Percentiles rank a stretch among this genome's conserved stretches.
phyloP scores from a whole-genome alignment of 2,888 invertebrate species.

The Allophyes oxyacanthae region DNA sequence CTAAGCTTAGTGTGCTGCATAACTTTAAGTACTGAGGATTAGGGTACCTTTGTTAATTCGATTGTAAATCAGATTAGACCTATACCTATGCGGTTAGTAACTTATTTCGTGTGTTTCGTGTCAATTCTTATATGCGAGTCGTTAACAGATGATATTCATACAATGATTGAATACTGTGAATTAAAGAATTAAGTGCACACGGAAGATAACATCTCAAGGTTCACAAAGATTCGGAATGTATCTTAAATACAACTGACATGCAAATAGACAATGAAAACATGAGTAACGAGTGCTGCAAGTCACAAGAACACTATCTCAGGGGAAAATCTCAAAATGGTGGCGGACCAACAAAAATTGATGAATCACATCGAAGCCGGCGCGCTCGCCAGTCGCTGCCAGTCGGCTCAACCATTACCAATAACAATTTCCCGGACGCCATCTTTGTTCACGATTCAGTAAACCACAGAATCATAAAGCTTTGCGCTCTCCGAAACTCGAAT shows the following conservation, averaged over 20 bases:
- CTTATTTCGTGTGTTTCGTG: too few relatives aligned
- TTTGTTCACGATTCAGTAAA: slow-evolving; percentile 75
- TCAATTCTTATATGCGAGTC: too few relatives aligned
- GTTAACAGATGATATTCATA: too few relatives aligned
- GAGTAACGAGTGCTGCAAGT: slow-evolving; percentile 53
- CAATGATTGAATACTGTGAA: not conserved
- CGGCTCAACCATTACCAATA: slow-evolving; percentile 72
- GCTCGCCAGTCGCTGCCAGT: slow-evolving; percentile 45
- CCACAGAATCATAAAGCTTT: slow-evolving; percentile 61
- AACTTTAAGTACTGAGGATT: slow-evolving; percentile 16
- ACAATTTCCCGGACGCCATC: slow-evolving; percentile 79
- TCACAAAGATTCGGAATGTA: slow-evolving; percentile 30
- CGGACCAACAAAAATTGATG: slow-evolving; percentile 75
- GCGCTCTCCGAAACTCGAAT: slow-evolving; percentile 49
- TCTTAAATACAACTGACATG: slow-evolving; percentile 53
- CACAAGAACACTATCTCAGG: slow-evolving; percentile 47
- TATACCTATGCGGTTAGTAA: too few relatives aligned
- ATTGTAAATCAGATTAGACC: not conserved
- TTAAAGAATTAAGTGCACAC: slow-evolving; percentile 11
- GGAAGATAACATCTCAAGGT: slow-evolving; percentile 24
- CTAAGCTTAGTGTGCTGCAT: slow-evolving; percentile 24
- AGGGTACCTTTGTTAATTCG: slow-evolving; percentile 4
- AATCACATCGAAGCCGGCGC: slow-evolving; percentile 64
- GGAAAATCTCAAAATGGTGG: slow-evolving; percentile 63
- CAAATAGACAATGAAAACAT: slow-evolving; percentile 65